A percentile compares a stretch with the other conserved stretches of the same genome.
Evolutionary conservation across 2,113 vertebrate species (phyloP).

Genomic region (Heterotilapia buettikoferi): DNA sequence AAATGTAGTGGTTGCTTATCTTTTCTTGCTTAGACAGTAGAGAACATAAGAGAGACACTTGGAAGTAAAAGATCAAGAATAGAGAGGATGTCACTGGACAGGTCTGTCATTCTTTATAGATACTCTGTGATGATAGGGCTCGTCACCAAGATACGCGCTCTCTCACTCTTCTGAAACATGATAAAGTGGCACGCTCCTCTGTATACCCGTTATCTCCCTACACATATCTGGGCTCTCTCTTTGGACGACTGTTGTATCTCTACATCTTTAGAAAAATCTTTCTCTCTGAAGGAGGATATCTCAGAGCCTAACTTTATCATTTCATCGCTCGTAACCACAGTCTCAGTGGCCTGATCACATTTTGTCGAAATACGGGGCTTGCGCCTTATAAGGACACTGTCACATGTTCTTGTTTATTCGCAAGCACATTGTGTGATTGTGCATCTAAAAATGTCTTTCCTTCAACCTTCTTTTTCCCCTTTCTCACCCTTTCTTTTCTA

Average conservation of each 20-base stretch:
- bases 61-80: slow-evolving; percentile 22
- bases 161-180: slow-evolving; percentile 30
- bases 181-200: slow-evolving; percentile 38
- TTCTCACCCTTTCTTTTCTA: background rate
- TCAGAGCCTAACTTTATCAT: slow-evolving; percentile 16
- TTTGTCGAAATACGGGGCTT: background rate
- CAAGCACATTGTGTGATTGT: background rate
- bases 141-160: slow-evolving; percentile 1
- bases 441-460: background rate
- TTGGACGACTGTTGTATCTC: slow-evolving; percentile 22
- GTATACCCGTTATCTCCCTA: slow-evolving; percentile 28
- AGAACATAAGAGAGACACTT: background rate
- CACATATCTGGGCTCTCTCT: background rate
- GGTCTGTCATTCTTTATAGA: slow-evolving; percentile 31
- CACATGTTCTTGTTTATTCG: background rate
- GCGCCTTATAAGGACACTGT: background rate
- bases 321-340: slow-evolving; percentile 9
- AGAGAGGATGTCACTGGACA: background rate
- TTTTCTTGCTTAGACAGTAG: background rate
- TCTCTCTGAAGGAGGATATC: slow-evolving; percentile 8
- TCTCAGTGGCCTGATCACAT: slow-evolving; percentile 16
- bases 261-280: slow-evolving; percentile 20
- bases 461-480: background rate
- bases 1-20: background rate
- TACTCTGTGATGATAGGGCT: slow-evolving; percentile 13